These are phyloP conservation scores for Agapostemon virescens DNA, from an alignment of 2,888 invertebrate species.

Conservation along the genomic window DNA sequence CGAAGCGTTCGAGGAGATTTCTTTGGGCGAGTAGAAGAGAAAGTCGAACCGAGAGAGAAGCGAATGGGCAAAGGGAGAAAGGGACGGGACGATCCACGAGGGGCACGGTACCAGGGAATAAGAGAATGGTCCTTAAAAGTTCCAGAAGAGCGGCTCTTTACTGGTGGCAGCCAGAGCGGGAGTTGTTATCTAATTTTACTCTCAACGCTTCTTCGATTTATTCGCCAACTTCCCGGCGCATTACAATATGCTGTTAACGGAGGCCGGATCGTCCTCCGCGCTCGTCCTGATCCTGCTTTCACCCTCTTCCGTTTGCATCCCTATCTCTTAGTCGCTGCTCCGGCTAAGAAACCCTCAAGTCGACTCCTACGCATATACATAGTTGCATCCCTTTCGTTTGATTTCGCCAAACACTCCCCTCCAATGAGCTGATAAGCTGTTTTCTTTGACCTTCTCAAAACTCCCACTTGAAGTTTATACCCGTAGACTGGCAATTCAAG, in stretches of 20 bases:
- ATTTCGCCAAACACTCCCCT: conserved; percentile 43
- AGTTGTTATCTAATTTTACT: conserved; percentile 81
- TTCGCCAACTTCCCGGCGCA: conserved; percentile 80
- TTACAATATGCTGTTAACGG: conserved; percentile 80
- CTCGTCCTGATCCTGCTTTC: conserved; percentile 47
- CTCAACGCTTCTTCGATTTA: conserved; percentile 81
- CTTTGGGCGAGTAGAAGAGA: conserved; percentile 22
- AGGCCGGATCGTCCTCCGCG: conserved; percentile 69
- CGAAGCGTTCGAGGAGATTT: conserved; percentile 39
- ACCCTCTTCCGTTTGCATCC: conserved; percentile 49
- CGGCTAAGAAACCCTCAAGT: conserved; percentile 39
- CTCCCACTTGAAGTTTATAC: conserved; percentile 13
- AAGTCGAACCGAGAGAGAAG: conserved; percentile 42
- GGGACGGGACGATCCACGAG: conserved; percentile 18
- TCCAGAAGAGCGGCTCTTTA: conserved; percentile 71
- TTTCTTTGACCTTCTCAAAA: conserved; percentile 27
- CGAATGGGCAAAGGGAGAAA: conserved; percentile 20
- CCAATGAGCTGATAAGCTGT: conserved; percentile 39
- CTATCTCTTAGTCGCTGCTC: conserved; percentile 42
- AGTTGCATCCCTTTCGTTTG: conserved; percentile 34
- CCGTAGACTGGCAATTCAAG: not conserved
- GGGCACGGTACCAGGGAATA: conserved; percentile 66
- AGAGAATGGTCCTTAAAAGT: conserved; percentile 78
- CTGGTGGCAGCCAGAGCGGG: conserved; percentile 72
- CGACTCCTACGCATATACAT: conserved; percentile 18